These are phyloP conservation scores for Protonibea diacanthus DNA, from an alignment of 2,797 vertebrate species.

Conservation along the genomic window DNA sequence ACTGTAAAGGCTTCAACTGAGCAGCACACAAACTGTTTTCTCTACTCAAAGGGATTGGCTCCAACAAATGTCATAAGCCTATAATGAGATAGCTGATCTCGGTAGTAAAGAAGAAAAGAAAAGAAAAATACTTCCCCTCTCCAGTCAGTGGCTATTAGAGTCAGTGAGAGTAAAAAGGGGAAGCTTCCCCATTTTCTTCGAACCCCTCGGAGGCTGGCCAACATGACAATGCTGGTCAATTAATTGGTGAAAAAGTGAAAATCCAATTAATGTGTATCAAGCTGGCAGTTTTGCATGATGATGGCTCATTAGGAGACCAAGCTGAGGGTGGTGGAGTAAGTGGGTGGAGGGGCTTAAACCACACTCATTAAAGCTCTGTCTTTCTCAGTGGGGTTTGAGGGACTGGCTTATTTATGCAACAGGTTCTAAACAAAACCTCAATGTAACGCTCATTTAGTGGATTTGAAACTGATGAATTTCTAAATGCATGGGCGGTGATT, in stretches of 20 bases:
- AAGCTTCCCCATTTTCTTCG: conserved; percentile 81
- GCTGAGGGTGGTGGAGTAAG: conserved; percentile 74
- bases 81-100: conserved; percentile 96
- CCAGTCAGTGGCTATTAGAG: conserved; percentile 86
- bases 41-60: conserved; percentile 92
- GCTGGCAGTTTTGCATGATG: conserved; percentile 93
- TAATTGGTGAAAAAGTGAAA: conserved; percentile 94
- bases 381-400: conserved; percentile 86
- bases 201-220: conserved; percentile 84
- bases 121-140: conserved; percentile 89
- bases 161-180: conserved; percentile 86
- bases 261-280: conserved; percentile 96
- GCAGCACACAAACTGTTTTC: conserved; percentile 91
- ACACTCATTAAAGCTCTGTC: conserved; percentile 94
- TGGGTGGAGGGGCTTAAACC: conserved; percentile 83
- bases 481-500: conserved; percentile 78
- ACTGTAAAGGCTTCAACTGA: conserved; percentile 93
- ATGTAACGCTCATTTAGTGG: conserved; percentile 84
- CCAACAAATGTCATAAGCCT: conserved; percentile 96
- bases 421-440: conserved; percentile 87
- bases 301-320: conserved; percentile 90
- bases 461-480: conserved; percentile 83
- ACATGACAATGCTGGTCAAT: conserved; percentile 92
- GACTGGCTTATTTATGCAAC: conserved; percentile 89
- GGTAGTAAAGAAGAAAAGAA: conserved; percentile 80